Evolutionary conservation across 2,797 vertebrate genomes (phyloP), one percentile per base, ranked within the genome.

Genomic region (Pteronotus mesoamericanus): DNA sequence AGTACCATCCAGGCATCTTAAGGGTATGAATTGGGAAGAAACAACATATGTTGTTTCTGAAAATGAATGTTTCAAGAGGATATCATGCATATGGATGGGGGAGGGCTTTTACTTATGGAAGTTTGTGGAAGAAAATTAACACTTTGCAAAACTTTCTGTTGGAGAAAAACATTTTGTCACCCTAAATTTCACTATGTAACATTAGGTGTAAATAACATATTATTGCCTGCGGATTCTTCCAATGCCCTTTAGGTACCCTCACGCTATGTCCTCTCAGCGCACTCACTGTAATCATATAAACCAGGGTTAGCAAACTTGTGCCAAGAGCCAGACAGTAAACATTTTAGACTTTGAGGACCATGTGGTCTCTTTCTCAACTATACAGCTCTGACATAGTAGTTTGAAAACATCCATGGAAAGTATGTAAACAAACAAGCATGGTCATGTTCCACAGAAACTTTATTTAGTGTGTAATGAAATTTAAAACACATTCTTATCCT

Each of bases 111-210:
- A 71, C 75, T 92, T 86, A 61, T 72, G 37, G 44, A 72, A 29
- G 57, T 72, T 89, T 71, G 59, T 80, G 42, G 93, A 82, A 91
- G 14, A 87, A 89, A 86, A 72, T 68, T 74, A 72, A 82, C 74
- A 88, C 3, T 9, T 88, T 74, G 26, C 7, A 89, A 71, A 82
- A 82, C 34, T 92, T 74, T 29, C 2, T 55, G 0, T 77, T 66
- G 34, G n/a, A 57, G 19, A 86, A 87, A 64, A 89, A 64, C 18
- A 32, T 75, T 89, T 79, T 57, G 29, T 80, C 3, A 82, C 15
- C 16, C 0, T 15, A 51, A 29, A 48, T 68, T 92, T 92, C 82
- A 12, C 32, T 51, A n/a, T 85, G 32, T 86, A 44, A 37, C 5
- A 22, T 61, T 69, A 86, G 82, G 55, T 86, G 1, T 61, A 80